Percentiles rank a stretch among this genome's conserved stretches.
Evolutionary conservation across 1,140 invertebrate genomes (phyloP).

Genomic region (Lucilia cuprina): DNA sequence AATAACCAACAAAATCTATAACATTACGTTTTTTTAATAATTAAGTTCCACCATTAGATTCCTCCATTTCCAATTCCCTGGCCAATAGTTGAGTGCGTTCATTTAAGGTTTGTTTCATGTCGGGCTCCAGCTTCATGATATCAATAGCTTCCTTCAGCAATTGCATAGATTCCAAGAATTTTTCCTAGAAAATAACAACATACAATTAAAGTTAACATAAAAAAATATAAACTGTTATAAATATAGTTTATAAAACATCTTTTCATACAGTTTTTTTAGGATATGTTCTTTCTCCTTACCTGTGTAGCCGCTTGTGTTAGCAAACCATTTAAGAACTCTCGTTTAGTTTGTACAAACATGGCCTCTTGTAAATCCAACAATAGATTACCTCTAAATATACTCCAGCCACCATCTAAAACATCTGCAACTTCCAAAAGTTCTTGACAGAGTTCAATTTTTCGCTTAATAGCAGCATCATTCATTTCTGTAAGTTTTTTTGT

Average conservation of each 20-base stretch:
- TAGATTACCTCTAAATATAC: constrained; percentile 69
- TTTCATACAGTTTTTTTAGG: too few species aligned
- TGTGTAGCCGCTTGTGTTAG: constrained; percentile 65
- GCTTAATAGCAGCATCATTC: constrained; percentile 65
- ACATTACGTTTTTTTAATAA: not conserved
- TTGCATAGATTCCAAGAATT: constrained; percentile 65
- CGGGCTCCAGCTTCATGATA: constrained; percentile 67
- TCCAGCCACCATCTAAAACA: constrained; percentile 70
- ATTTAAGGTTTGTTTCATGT: constrained; percentile 66
- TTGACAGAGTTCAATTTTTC: constrained; percentile 71
- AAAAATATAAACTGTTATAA: too few species aligned
- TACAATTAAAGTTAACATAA: too few species aligned
- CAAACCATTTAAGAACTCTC: constrained; percentile 64
- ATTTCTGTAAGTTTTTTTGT: constrained; percentile 63
- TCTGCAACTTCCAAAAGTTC: constrained; percentile 71
- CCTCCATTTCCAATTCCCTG: constrained; percentile 30
- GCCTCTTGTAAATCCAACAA: constrained; percentile 72
- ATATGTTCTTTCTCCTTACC: constrained; percentile 49
- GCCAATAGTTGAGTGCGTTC: constrained; percentile 38
- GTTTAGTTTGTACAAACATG: constrained; percentile 65
- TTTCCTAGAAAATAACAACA: constrained; percentile 56
- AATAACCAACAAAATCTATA: not conserved
- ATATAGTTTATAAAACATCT: too few species aligned
- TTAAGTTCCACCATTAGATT: not conserved
- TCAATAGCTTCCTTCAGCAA: constrained; percentile 67